A percentile compares a stretch with the other conserved stretches of the same genome.
These are phyloP conservation scores for Drosophila anomelani DNA, from an alignment of 2,888 invertebrate species.

Conservation along the genomic window DNA sequence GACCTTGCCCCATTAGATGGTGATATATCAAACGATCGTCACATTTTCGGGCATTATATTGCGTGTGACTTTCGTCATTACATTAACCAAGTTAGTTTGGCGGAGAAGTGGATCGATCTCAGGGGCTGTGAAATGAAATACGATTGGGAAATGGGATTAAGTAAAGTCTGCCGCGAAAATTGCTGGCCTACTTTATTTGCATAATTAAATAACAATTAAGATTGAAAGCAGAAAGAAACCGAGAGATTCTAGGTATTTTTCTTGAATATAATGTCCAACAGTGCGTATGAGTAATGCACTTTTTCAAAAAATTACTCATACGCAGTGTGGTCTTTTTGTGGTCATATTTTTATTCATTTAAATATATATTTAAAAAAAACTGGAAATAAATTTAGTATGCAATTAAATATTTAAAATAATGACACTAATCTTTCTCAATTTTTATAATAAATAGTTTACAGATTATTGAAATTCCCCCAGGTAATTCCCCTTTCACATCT, in stretches of 20 bases:
- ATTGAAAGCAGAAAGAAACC: neutral
- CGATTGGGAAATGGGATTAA: slow-evolving; percentile 16
- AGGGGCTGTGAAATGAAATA: slow-evolving; percentile 2
- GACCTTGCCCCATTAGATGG: slow-evolving; percentile 63
- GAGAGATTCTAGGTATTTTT: neutral
- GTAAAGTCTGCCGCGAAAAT: neutral
- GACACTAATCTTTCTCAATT: neutral
- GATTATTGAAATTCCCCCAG: neutral
- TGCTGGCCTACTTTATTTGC: neutral
- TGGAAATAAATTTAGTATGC: neutral
- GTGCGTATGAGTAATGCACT: too few species aligned
- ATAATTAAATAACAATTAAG: neutral
- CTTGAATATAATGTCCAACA: too few species aligned
- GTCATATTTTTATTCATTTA: too few species aligned
- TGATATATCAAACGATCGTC: slow-evolving; percentile 44
- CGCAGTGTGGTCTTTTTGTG: neutral
- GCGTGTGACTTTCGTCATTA: slow-evolving; percentile 47
- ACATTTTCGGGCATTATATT: slow-evolving; percentile 56
- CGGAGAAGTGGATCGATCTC: slow-evolving; percentile 16
- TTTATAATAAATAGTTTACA: neutral
- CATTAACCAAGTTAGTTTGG: neutral
- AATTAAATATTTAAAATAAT: neutral
- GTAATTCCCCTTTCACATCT: neutral
- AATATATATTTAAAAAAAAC: too few species aligned
- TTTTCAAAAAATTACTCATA: slow-evolving; percentile 7